phyloP scores from a whole-genome alignment of 2,888 invertebrate species.

The Chloroclystis v-ata region DNA sequence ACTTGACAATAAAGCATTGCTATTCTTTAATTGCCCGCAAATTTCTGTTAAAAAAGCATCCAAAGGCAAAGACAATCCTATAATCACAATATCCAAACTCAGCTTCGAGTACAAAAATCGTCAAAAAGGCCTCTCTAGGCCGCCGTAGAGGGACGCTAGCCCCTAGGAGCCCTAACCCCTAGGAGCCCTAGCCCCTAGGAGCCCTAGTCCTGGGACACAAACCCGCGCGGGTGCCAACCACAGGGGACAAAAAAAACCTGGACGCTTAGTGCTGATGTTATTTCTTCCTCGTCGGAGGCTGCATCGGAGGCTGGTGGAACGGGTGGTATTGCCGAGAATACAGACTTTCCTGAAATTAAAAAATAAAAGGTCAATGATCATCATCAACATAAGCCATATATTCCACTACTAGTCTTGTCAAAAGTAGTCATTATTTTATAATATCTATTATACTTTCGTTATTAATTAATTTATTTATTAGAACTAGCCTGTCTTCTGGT shows the following conservation, averaged over 20 bases:
- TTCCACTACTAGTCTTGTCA: too few species aligned
- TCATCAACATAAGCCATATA: too few species aligned
- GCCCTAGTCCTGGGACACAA: background rate
- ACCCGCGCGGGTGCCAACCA: slow-evolving; percentile 53
- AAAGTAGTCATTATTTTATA: too few species aligned
- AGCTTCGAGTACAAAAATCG: slow-evolving; percentile 41
- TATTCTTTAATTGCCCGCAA: too few species aligned
- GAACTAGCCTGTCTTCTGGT: too few species aligned
- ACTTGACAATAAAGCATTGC: too few species aligned
- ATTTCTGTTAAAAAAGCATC: too few species aligned
- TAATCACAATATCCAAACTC: slow-evolving; percentile 24
- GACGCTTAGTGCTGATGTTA: slow-evolving; percentile 33
- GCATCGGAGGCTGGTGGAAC: slow-evolving; percentile 68
- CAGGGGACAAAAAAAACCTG: slow-evolving; percentile 46
- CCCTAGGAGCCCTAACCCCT: too few species aligned
- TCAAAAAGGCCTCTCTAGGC: slow-evolving; percentile 42
- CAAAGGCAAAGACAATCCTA: slow-evolving; percentile 12
- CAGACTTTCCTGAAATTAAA: slow-evolving; percentile 57
- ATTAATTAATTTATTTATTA: too few species aligned
- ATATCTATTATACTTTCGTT: too few species aligned
- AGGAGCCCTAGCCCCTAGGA: too few species aligned
- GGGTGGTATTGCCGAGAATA: slow-evolving; percentile 65
- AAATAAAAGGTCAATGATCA: too few species aligned
- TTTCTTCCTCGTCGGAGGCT: slow-evolving; percentile 56
- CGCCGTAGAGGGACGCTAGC: slow-evolving; percentile 3